Evolutionary conservation across 1,140 invertebrate species (phyloP).

Genomic region (Sarcophaga bullata): DNA sequence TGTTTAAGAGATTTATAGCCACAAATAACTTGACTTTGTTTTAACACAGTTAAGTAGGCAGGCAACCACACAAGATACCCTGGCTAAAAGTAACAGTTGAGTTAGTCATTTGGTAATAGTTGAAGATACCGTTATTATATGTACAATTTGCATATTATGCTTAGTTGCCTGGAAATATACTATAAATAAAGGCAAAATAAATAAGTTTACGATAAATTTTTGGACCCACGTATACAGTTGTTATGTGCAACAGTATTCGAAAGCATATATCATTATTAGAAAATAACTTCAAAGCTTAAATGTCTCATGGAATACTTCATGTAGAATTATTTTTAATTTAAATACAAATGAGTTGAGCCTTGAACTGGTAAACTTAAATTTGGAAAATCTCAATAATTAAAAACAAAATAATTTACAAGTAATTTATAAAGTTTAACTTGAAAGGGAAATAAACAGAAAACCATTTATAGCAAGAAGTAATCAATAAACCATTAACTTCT

Average conservation of each 20-base stretch:
- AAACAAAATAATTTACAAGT: conserved; percentile 11
- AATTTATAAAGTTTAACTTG: too few relatives aligned
- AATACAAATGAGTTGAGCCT: too few relatives aligned
- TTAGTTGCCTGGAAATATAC: too few relatives aligned
- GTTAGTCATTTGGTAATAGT: not conserved
- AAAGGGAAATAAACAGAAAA: not conserved
- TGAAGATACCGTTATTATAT: not conserved
- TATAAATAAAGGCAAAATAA: too few relatives aligned
- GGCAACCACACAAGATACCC: too few relatives aligned
- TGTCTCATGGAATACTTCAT: too few relatives aligned
- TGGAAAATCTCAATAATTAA: not conserved
- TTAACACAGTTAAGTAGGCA: not conserved
- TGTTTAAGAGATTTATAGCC: not conserved
- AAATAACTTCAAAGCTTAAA: not conserved
- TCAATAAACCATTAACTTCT: conserved; percentile 36
- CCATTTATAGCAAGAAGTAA: conserved; percentile 3
- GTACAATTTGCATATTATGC: too few relatives aligned
- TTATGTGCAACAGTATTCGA: not conserved
- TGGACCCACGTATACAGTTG: too few relatives aligned
- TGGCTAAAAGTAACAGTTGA: not conserved
- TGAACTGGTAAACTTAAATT: too few relatives aligned
- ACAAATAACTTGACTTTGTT: not conserved
- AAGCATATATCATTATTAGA: not conserved
- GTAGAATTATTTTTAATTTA: too few relatives aligned
- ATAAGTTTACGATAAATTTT: too few relatives aligned